phyloP scores from a whole-genome alignment of 2,888 invertebrate genomes.

The Synanthedon myopaeformis region DNA sequence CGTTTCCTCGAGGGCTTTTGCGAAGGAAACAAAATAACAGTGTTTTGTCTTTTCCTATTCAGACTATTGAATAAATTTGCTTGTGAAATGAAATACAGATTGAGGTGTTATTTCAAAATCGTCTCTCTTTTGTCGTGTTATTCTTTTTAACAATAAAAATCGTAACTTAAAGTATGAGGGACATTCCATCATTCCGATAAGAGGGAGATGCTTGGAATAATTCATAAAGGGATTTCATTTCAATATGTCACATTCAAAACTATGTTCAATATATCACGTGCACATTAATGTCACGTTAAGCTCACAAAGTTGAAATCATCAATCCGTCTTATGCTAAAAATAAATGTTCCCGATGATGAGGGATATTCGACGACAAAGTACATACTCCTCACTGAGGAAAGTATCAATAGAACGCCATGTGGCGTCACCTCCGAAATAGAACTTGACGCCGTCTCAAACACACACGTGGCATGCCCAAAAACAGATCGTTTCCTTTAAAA shows the following conservation, averaged over 20 bases:
- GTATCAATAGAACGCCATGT: constrained; percentile 59
- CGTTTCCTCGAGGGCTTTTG: constrained; percentile 24
- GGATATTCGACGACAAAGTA: constrained; percentile 60
- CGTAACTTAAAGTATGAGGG: constrained; percentile 20
- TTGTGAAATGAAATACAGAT: constrained; percentile 38
- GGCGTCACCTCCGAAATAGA: constrained; percentile 50
- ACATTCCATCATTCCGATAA: constrained; percentile 7
- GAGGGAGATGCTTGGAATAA: constrained; percentile 19
- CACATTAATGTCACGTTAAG: constrained; percentile 56
- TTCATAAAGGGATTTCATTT: constrained; percentile 36
- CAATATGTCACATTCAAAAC: constrained; percentile 35
- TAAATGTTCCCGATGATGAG: constrained; percentile 55
- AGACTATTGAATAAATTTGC: constrained; percentile 42
- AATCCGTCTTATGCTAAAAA: constrained; percentile 47
- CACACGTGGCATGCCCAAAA: constrained; percentile 64
- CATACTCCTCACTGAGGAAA: constrained; percentile 6
- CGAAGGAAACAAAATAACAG: constrained; percentile 38
- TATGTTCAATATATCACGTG: constrained; percentile 43
- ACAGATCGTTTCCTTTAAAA: constrained; percentile 70
- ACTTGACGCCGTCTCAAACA: constrained; percentile 38
- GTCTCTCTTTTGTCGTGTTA: constrained; percentile 19
- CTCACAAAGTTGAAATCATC: constrained; percentile 44
- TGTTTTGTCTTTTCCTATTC: constrained; percentile 41
- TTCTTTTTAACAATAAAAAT: constrained; percentile 16
- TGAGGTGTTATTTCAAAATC: constrained; percentile 30